Percentiles rank a stretch among this genome's conserved stretches.
Evolutionary conservation across 2,888 invertebrate species (phyloP).

Genomic region (Sminthurinus aureus): DNA sequence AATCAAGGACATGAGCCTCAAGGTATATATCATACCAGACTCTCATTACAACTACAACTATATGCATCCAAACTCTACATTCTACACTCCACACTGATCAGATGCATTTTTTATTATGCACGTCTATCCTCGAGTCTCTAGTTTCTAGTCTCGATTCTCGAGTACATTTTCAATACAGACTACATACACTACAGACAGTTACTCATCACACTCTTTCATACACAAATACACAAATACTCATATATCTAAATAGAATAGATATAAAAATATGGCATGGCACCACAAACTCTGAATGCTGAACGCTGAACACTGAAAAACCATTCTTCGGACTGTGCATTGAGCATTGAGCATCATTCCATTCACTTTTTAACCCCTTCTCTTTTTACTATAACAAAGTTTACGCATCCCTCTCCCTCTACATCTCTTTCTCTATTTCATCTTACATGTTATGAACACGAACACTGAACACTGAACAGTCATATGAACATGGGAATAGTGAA

Average conservation of each 20-base stretch:
- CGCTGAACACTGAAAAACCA: not conserved
- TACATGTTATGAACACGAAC: not conserved
- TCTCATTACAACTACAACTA: slow-evolving; percentile 29
- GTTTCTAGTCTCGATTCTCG: not conserved
- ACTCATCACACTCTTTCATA: not conserved
- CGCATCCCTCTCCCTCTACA: not conserved
- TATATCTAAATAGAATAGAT: not conserved
- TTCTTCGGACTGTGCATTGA: not conserved
- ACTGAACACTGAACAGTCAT: not conserved
- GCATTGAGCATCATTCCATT: slow-evolving; percentile 15
- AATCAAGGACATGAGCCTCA: slow-evolving; percentile 34
- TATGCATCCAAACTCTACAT: too few relatives aligned
- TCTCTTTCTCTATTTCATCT: too few relatives aligned
- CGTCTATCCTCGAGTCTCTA: too few relatives aligned
- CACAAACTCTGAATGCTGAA: not conserved
- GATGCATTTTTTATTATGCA: slow-evolving; percentile 16
- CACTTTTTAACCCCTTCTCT: slow-evolving; percentile 27
- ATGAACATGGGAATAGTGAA: not conserved
- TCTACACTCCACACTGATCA: not conserved
- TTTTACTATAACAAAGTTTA: not conserved
- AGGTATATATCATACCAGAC: slow-evolving; percentile 29
- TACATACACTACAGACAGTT: not conserved
- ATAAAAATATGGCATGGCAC: slow-evolving; percentile 29
- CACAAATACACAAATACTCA: not conserved
- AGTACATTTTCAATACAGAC: not conserved